Evolutionary conservation across 1,140 invertebrate species (phyloP), one percentile per base, ranked within the genome.

Genomic region (Lepeophtheirus salmonis): DNA sequence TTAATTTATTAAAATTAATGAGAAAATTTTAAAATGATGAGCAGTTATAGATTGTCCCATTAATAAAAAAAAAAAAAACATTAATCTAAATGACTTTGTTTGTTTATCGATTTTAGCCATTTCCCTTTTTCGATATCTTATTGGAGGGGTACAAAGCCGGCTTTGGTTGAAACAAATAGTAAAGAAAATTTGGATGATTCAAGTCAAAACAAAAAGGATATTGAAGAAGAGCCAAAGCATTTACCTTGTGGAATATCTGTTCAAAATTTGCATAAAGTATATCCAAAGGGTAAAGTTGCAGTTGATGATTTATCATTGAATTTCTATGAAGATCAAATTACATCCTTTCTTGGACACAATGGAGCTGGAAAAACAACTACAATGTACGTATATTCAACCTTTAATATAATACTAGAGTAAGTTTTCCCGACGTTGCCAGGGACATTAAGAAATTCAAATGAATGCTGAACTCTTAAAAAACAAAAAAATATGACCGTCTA

Each of bases 301-400:
- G 71, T 81, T 0, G 69, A 76, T 61, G 69, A 76, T 61, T 67
- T 80, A n/a, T 74, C 65, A 64, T 59, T 79, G 0, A 77, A 76
- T 62, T 78, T 80, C 64, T 79, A 78, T 63, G 72, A 79, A 65
- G 73, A 71, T n/a, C 77, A 79, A 64, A 79, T 80, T 22, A 80
- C 79, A 14, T 74, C 76, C 14, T 76, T 81, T 63, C 68, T 80
- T 13, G 79, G 79, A 14, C 78, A 80, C 63, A 80, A 80, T 67
- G 79, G 79, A 50, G 79, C 79, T 52, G 79, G 79, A 16, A 80
- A 80, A 69, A 78, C 77, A 0, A 80, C 78, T 21, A 79, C 78
- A 3, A 78, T 79, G 75, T 77, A 70, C n/a, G n/a, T n/a, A n/a
- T n/a, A n/a, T n/a, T n/a, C n/a, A n/a, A n/a, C n/a, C n/a, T n/a